These are phyloP conservation scores for Anguilla megastoma DNA, from an alignment of 2,797 vertebrate species.

Conservation along the genomic window DNA sequence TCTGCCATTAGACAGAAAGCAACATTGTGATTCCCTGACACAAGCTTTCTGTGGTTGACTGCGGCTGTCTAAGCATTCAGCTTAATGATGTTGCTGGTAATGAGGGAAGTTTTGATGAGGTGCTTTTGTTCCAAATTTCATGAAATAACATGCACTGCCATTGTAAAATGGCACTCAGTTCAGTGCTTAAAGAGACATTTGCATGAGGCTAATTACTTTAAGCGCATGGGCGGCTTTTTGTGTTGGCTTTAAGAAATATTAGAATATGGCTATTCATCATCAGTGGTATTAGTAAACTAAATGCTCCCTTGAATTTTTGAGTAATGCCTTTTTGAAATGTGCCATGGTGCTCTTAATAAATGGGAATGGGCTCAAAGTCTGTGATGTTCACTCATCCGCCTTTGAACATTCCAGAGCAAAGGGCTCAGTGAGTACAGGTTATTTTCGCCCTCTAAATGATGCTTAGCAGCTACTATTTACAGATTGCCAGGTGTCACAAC, in stretches of 20 bases:
- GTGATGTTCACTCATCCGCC: background rate
- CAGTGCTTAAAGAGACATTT: slow-evolving; percentile 8
- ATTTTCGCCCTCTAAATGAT: background rate
- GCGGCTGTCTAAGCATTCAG: slow-evolving; percentile 47
- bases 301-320: background rate
- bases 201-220: slow-evolving; percentile 4
- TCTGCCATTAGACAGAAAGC: slow-evolving; percentile 51
- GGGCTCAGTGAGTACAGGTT: background rate
- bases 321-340: background rate
- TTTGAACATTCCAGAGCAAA: background rate
- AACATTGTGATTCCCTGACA: slow-evolving; percentile 50
- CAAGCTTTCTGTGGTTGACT: slow-evolving; percentile 54
- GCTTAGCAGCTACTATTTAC: background rate
- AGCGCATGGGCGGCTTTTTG: background rate
- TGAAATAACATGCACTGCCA: slow-evolving; percentile 19
- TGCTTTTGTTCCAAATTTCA: slow-evolving; percentile 29
- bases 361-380: background rate
- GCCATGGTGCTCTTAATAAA: background rate
- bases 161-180: background rate
- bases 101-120: slow-evolving; percentile 57
- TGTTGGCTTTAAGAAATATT: background rate
- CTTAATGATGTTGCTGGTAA: slow-evolving; percentile 60
- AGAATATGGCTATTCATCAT: background rate
- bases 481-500: slow-evolving; percentile 24
- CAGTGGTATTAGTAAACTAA: background rate